Conservation (phyloP, 2,888 invertebrate species). For the Sarcophaga caerulescens region DNA sequence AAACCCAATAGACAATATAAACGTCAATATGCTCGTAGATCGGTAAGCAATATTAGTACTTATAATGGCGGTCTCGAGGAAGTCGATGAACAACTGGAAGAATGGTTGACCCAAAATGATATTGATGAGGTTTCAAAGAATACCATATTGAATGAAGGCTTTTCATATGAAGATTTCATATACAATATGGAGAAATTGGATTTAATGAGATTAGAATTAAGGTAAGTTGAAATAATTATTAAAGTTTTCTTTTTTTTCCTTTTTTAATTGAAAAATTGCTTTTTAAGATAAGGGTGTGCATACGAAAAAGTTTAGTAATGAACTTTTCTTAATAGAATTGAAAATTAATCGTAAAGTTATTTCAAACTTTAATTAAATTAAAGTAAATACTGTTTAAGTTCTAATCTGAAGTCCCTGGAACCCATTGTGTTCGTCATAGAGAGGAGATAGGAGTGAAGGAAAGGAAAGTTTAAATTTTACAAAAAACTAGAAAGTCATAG, state of each 20-base stretch:
- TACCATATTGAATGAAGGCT: conserved; percentile 88
- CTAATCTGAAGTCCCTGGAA: too few species aligned
- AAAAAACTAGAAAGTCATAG: too few species aligned
- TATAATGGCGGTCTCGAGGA: conserved; percentile 75
- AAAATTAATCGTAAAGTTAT: too few species aligned
- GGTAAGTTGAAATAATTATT: conserved; percentile 82
- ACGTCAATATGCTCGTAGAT: conserved; percentile 49
- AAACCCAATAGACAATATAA: conserved; percentile 68
- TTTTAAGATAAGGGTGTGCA: too few species aligned
- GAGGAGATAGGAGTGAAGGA: too few species aligned
- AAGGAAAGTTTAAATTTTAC: too few species aligned
- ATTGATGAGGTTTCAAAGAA: conserved; percentile 86
- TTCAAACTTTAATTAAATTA: too few species aligned
- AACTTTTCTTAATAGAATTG: too few species aligned
- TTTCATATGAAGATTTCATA: conserved; percentile 89
- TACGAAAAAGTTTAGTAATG: too few species aligned
- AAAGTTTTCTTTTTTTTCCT: neutral
- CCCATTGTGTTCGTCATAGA: too few species aligned
- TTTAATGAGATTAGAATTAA: conserved; percentile 88
- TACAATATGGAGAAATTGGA: conserved; percentile 91
- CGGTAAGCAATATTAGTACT: conserved; percentile 70
- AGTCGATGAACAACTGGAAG: conserved; percentile 84
- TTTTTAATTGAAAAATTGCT: too few species aligned
- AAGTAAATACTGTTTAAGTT: too few species aligned
- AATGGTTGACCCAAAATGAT: conserved; percentile 88